phyloP scores from a whole-genome alignment of 2,888 invertebrate genomes.

The Xestia sexstrigata region DNA sequence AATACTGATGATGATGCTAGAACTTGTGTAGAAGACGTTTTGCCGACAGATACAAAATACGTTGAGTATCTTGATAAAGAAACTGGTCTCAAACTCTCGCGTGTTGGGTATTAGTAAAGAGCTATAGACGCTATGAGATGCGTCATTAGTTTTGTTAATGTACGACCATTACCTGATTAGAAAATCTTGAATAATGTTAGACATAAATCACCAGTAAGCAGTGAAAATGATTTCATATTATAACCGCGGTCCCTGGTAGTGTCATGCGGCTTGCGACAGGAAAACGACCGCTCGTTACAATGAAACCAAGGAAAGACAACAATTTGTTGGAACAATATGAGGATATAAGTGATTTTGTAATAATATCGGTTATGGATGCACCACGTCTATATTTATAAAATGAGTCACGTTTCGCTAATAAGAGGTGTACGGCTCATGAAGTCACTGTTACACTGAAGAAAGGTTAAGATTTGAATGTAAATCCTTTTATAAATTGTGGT shows the following conservation, averaged over 20 bases:
- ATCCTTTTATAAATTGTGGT: conserved; percentile 10
- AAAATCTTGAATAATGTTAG: conserved; percentile 52
- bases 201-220: conserved; percentile 30
- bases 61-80: conserved; percentile 25
- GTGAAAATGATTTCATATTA: conserved; percentile 31
- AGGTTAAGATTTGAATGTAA: conserved; percentile 8
- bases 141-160: conserved; percentile 54
- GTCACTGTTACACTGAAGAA: conserved; percentile 36
- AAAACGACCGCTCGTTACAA: conserved; percentile 40
- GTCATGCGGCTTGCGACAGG: conserved; percentile 30
- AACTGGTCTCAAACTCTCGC: conserved; percentile 49
- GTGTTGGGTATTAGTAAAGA: conserved; percentile 43
- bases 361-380: conserved; percentile 26
- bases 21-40: conserved; percentile 10
- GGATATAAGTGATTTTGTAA: conserved; percentile 28
- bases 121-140: conserved; percentile 40
- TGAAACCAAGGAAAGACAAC: conserved; percentile 22
- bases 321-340: conserved; percentile 32
- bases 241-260: conserved; percentile 20
- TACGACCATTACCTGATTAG: conserved; percentile 44
- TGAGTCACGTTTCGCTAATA: conserved; percentile 26
- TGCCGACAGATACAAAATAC: conserved; percentile 18
- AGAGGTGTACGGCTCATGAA: conserved; percentile 9
- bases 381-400: conserved; percentile 24
- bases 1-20: conserved; percentile 15